Evolutionary conservation across 2,113 vertebrate species (phyloP), one percentile per base, ranked within the genome.

Genomic region (Limnothrissa miodon): DNA sequence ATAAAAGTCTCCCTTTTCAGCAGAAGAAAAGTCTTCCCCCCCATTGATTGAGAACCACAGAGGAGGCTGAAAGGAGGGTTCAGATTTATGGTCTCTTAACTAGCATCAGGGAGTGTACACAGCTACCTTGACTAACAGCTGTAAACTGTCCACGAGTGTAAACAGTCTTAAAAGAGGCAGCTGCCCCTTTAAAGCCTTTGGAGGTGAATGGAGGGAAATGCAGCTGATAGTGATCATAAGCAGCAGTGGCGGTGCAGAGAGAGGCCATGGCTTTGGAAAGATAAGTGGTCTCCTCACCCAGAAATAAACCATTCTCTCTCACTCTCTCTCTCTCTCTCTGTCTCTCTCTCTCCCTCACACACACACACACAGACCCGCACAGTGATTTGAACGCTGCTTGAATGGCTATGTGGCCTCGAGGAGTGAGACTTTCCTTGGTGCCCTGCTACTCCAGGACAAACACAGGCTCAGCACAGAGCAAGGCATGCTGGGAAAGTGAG

Each of bases 401-500:
- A 48, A 48, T 48, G 46, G 15, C 46, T 56, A 23, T 56, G 51
- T 56, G 51, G 25, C 59, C 59, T 66, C 29, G 25, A 66, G 59
- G n/a, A 74, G 66, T 15, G 66, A 36, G 66, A 13, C 25, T 1
- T 33, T 15, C 10, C 66, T 33, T 21, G 23, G 51, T 19, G 5
- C 19, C 51, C 51, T 56, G 21, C 4, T 21, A 56, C 51, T 56
- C 2, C 66, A 39, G 29, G 33, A 36, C 66, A 74, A 74, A 74
- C 44, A 81, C 10, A 25, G 23, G 78, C 56, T 21, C 39, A 44
- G 78, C 15, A 15, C 10, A 1, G 3, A 74, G 66, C 33, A 74
- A 74, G 33, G 66, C 66, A 79, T 84, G 82, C 78, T 78, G 53
- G 36, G 79, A 84, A 82, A 62, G 82, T 84, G 83, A 81, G 36